These are phyloP conservation scores for Drosophila ogumai DNA, from an alignment of 1,140 invertebrate species.

Conservation along the genomic window DNA sequence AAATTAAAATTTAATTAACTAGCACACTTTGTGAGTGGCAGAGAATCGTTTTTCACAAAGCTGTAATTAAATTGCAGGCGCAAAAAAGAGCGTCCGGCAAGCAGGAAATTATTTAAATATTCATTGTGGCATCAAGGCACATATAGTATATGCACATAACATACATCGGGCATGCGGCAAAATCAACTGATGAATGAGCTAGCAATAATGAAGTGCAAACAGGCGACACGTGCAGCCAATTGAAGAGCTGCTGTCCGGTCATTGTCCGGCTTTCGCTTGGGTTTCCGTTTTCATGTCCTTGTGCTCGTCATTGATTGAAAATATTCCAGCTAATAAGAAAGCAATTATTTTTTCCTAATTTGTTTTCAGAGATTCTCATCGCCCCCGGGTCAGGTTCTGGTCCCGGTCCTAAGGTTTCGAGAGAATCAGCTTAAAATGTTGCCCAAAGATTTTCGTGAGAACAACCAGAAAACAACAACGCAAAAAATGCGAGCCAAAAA, in stretches of 20 bases:
- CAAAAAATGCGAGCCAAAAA: slow-evolving; percentile 40
- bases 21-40: slow-evolving; percentile 8
- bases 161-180: slow-evolving; percentile 10
- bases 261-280: background rate
- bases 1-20: slow-evolving; percentile 75
- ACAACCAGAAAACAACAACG: slow-evolving; percentile 41
- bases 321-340: slow-evolving; percentile 69
- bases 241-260: slow-evolving; percentile 2
- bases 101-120: slow-evolving; percentile 61
- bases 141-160: slow-evolving; percentile 1
- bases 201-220: slow-evolving; percentile 66
- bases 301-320: slow-evolving; percentile 57
- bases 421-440: slow-evolving; percentile 72
- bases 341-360: slow-evolving; percentile 75
- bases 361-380: slow-evolving; percentile 48
- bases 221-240: slow-evolving; percentile 53
- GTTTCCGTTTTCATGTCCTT: slow-evolving; percentile 6
- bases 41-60: slow-evolving; percentile 61
- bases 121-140: slow-evolving; percentile 41
- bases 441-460: slow-evolving; percentile 21
- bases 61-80: slow-evolving; percentile 66
- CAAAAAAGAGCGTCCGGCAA: slow-evolving; percentile 14
- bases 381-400: background rate
- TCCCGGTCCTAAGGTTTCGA: background rate
- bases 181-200: slow-evolving; percentile 68